These are phyloP conservation scores for Marcusenius ussheri DNA, from an alignment of 2,113 vertebrate species.

Conservation along the genomic window DNA sequence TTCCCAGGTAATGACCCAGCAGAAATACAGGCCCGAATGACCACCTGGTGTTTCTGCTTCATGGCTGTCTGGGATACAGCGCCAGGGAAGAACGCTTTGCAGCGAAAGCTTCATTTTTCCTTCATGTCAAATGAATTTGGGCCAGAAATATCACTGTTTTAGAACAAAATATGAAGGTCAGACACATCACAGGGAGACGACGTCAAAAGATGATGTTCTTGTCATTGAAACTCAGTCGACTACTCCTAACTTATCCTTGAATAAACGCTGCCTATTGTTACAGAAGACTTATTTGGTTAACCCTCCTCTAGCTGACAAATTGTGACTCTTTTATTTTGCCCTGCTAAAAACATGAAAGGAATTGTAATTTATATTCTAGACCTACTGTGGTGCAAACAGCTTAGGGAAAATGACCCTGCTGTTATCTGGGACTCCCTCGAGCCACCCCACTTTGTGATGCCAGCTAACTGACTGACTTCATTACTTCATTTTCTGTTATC, in stretches of 20 bases:
- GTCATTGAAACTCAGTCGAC: neutral
- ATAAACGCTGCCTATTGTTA: conserved; percentile 19
- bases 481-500: conserved; percentile 29
- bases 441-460: conserved; percentile 4
- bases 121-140: neutral
- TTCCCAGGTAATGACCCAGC: neutral
- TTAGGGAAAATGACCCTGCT: conserved; percentile 22
- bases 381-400: conserved; percentile 1
- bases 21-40: too few relatives aligned
- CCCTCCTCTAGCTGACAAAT: neutral
- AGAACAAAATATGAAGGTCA: neutral
- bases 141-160: neutral
- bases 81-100: neutral
- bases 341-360: conserved; percentile 27
- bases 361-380: conserved; percentile 7
- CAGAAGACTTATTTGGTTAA: conserved; percentile 31
- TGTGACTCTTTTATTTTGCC: conserved; percentile 10
- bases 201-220: neutral
- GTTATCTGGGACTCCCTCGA: conserved; percentile 2
- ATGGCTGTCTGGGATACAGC: neutral
- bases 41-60: neutral
- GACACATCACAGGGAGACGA: neutral
- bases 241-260: neutral
- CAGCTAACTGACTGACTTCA: conserved; percentile 19
- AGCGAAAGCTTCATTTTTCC: neutral